A percentile compares a stretch with the other conserved stretches of the same genome.
phyloP scores from a whole-genome alignment of 2,797 vertebrate genomes.

The Epinephelus awoara region DNA sequence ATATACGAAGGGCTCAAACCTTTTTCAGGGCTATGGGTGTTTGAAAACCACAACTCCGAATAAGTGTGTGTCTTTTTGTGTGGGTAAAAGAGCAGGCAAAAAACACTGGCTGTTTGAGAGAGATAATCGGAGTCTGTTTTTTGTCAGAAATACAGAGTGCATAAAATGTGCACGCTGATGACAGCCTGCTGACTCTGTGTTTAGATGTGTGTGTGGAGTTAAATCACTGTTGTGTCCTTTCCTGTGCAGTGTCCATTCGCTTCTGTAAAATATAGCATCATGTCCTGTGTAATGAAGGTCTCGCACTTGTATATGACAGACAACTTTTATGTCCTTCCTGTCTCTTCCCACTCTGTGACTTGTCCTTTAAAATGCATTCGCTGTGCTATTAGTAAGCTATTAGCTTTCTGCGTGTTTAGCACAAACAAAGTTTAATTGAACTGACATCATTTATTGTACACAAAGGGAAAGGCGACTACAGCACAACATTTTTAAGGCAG shows the following conservation, averaged over 20 bases:
- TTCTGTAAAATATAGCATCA: conserved; percentile 6
- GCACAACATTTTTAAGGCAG: neutral
- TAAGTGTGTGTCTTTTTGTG: conserved; percentile 1
- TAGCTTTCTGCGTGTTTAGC: conserved; percentile 11
- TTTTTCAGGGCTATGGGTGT: neutral
- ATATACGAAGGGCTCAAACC: conserved; percentile 34
- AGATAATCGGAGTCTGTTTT: conserved; percentile 19
- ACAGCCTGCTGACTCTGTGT: conserved; percentile 8
- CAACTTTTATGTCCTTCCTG: conserved; percentile 16
- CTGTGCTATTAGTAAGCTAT: conserved; percentile 19
- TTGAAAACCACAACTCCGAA: neutral
- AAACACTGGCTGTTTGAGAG: neutral
- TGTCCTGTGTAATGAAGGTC: conserved; percentile 35
- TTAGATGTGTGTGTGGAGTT: conserved; percentile 1
- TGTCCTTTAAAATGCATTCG: conserved; percentile 17
- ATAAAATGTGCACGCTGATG: neutral
- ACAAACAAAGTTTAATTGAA: conserved; percentile 2
- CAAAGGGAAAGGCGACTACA: conserved; percentile 3
- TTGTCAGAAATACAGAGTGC: neutral
- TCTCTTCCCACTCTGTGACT: conserved; percentile 18
- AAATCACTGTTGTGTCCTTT: conserved; percentile 15
- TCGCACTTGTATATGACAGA: neutral
- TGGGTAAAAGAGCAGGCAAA: neutral
- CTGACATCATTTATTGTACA: neutral
- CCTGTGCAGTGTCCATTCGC: neutral